phyloP scores from a whole-genome alignment of 1,140 invertebrate species.

The Brachionus plicatilis region DNA sequence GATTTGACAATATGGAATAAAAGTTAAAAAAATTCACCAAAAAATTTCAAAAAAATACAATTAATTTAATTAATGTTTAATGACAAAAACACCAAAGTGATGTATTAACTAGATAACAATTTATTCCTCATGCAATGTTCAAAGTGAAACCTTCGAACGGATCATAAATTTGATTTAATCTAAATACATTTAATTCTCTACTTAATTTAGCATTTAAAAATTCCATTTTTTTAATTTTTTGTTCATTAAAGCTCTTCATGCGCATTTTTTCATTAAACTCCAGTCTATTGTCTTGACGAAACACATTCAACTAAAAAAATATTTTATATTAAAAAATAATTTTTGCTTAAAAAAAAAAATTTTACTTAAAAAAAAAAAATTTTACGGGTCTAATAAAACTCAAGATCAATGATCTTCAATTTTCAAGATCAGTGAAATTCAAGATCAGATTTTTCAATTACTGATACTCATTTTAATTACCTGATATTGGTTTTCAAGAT shows the following conservation, averaged over 20 bases:
- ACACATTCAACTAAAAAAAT: neutral
- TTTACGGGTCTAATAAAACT: too few species aligned
- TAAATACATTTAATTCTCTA: neutral
- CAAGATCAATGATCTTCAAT: too few species aligned
- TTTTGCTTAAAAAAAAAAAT: too few species aligned
- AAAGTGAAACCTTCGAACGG: neutral
- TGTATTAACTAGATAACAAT: too few species aligned
- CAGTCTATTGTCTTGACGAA: slow-evolving; percentile 2
- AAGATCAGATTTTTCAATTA: too few species aligned
- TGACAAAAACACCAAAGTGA: too few species aligned
- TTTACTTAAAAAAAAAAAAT: too few species aligned
- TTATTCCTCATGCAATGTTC: neutral
- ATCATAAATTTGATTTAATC: neutral
- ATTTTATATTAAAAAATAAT: neutral
- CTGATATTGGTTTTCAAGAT: too few species aligned
- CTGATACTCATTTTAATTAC: too few species aligned
- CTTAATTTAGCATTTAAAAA: neutral
- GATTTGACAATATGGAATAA: neutral
- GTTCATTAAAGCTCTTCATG: neutral
- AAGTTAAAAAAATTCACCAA: neutral
- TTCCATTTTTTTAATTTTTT: neutral
- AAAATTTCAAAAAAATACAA: too few species aligned
- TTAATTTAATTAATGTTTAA: too few species aligned
- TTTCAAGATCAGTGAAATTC: too few species aligned
- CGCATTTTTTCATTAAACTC: neutral